These are phyloP conservation scores for Fulmarus glacialis DNA, from an alignment of 2,113 vertebrate genomes.

Conservation along the genomic window DNA sequence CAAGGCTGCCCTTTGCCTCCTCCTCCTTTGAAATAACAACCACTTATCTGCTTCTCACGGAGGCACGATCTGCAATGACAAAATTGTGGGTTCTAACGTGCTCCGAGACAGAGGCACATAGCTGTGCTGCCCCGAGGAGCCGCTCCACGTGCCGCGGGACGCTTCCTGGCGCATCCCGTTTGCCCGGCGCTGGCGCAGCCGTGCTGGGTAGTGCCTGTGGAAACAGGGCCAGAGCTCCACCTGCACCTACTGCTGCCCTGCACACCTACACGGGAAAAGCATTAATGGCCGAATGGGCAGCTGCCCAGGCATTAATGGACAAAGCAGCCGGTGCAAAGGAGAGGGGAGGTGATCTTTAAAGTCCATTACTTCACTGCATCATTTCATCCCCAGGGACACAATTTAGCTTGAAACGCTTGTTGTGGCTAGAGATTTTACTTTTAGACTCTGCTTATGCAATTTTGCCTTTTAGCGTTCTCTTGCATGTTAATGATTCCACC, in stretches of 20 bases:
- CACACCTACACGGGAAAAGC: not conserved
- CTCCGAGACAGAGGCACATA: fast-evolving
- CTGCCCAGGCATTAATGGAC: not conserved
- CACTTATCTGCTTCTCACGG: not conserved
- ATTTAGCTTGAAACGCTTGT: fast-evolving
- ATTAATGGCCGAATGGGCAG: not conserved
- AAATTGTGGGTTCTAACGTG: not conserved
- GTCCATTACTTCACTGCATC: not conserved
- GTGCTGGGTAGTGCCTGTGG: fast-evolving
- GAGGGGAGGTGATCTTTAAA: not conserved
- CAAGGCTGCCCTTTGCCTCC: not conserved
- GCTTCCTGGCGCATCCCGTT: not conserved
- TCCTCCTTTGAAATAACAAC: not conserved
- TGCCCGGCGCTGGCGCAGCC: fast-evolving
- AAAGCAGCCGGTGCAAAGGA: not conserved
- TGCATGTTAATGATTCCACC: not conserved
- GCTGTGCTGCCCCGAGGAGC: not conserved
- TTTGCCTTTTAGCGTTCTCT: not conserved
- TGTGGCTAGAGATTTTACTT: not conserved
- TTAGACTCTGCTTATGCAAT: not conserved
- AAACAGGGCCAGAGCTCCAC: not conserved
- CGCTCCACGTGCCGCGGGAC: fast-evolving
- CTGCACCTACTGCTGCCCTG: not conserved
- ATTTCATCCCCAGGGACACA: not conserved
- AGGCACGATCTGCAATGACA: not conserved